Conservation (phyloP, 2,888 invertebrate genomes). For the Adelphocoris suturalis region DNA sequence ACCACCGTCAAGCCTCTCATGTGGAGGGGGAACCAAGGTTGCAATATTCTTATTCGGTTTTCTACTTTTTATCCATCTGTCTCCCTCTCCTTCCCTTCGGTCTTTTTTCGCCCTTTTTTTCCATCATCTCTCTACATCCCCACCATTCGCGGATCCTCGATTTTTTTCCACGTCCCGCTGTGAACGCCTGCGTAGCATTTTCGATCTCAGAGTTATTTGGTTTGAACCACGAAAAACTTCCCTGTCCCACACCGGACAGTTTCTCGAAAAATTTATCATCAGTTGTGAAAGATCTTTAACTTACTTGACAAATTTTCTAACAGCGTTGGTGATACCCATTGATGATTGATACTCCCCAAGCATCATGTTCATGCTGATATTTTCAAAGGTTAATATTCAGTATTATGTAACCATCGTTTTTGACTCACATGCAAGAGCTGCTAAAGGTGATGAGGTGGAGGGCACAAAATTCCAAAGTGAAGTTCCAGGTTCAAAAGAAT, state of each 20-base stretch:
- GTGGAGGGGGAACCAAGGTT: slow-evolving; percentile 37
- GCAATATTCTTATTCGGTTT: slow-evolving; percentile 59
- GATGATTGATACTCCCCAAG: no score
- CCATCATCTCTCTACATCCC: not conserved
- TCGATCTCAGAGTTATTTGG: not conserved
- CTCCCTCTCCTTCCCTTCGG: not conserved
- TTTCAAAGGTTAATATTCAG: no score
- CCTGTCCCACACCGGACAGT: not conserved
- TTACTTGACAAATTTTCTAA: not conserved
- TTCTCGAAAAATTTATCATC: not conserved
- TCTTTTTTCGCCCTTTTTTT: not conserved
- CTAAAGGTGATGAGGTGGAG: no score
- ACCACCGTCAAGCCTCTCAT: not conserved
- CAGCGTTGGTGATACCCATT: not conserved
- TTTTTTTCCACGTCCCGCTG: not conserved
- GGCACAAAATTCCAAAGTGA: no score
- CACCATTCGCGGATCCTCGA: slow-evolving; percentile 14
- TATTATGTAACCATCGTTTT: no score
- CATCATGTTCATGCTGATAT: no score
- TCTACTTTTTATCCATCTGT: slow-evolving; percentile 21
- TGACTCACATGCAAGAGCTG: no score
- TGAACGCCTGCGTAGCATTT: not conserved
- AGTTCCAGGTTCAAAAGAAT: no score
- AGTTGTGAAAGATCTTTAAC: not conserved
- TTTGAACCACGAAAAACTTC: not conserved